Evolutionary conservation across 1,140 invertebrate species (phyloP), one percentile per base, ranked within the genome.

Genomic region (Dendrolimus punctatus): DNA sequence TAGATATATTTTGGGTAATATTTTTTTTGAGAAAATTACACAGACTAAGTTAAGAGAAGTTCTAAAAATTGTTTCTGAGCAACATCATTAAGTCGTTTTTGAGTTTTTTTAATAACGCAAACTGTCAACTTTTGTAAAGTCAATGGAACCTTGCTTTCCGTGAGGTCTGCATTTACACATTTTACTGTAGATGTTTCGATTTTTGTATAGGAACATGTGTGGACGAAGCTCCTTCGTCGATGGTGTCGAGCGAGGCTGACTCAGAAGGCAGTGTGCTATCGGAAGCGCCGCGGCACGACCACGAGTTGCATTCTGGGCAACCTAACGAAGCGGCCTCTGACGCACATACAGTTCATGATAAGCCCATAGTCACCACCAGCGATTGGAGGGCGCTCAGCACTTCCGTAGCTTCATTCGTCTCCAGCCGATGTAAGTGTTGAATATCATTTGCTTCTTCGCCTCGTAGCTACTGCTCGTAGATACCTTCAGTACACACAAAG

Each of bases 191-290:
- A 45, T 9, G n/a, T 45, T 8, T 45, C n/a, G 23, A 45, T 8
- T 6, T 6, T 9, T 45, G n/a, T 47, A 39, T 23, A 73, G 62
- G 51, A 8, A 70, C 68, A 55, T 76, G 73, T 4, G 76, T 71
- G 39, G 81, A 85, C 49, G 81, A 85, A 46, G 73, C 78, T 5
- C 78, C 82, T 42, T 82, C 79, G 5, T 85, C 80, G 5, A 83
- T 85, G 78, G 82, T 82, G 10, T 83, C 82, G 0, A 85, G 80
- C 46, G 82, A 85, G 39, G 78, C 77, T 4, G 82, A 85, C 49
- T 85, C 82, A 0, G 82, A 85, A 23, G 78, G 77, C 40, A 82
- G 80, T 46, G 58, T 77, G 6, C 45, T 83, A 6, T 76, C 75
- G 1, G 81, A 82, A 36, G 55, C 61, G 8, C 55, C 53, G 39